Percentiles rank a stretch among this genome's conserved stretches.
phyloP scores from a whole-genome alignment of 2,113 vertebrate genomes.

The Gallinago paraguaiae region DNA sequence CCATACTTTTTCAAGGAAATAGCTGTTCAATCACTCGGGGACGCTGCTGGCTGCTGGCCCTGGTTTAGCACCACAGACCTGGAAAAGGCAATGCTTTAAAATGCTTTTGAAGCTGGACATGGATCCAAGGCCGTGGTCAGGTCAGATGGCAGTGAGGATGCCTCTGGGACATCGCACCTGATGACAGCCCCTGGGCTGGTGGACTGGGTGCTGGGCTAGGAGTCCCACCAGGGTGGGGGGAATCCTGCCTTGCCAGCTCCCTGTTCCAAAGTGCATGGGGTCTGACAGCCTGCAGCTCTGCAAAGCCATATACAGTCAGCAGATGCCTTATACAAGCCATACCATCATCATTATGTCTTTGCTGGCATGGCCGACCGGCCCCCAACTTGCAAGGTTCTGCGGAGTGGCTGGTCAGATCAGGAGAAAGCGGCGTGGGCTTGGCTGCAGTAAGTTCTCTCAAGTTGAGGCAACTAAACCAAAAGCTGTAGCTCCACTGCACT shows the following conservation, averaged over 20 bases:
- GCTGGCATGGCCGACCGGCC: background rate
- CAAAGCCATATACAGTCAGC: rapidly evolving
- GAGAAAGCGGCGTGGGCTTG: rapidly evolving
- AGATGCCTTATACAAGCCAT: background rate
- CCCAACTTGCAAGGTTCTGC: background rate
- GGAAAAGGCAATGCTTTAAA: background rate
- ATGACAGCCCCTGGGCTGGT: background rate
- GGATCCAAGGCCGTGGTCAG: rapidly evolving
- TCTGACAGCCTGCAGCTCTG: background rate
- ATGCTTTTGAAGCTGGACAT: background rate
- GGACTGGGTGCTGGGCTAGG: background rate
- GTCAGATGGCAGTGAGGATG: background rate
- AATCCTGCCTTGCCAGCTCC: background rate
- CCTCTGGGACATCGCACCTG: rapidly evolving
- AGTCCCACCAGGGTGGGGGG: rapidly evolving
- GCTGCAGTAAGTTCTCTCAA: background rate
- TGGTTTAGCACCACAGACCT: background rate
- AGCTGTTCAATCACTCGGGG: rapidly evolving
- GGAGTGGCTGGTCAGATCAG: background rate
- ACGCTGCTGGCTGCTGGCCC: background rate
- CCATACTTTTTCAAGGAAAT: background rate
- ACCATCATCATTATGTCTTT: background rate
- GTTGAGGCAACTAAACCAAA: background rate
- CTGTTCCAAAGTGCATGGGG: rapidly evolving
- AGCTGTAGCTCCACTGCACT: background rate